These are phyloP conservation scores for Bombylius discolor DNA, from an alignment of 2,888 invertebrate genomes.

Conservation along the genomic window DNA sequence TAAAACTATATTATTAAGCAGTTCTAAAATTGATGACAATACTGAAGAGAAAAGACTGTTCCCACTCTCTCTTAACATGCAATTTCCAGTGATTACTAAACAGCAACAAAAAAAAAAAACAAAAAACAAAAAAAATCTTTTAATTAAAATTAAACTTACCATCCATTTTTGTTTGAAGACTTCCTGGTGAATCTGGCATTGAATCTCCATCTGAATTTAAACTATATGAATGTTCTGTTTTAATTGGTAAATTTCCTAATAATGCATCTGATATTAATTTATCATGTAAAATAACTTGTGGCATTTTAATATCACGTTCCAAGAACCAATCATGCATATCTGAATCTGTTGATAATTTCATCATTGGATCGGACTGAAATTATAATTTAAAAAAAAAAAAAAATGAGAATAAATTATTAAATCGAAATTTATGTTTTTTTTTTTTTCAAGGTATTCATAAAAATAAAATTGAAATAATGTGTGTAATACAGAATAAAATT, in stretches of 20 bases:
- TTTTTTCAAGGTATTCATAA: too few species aligned
- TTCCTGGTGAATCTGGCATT: constrained; percentile 51
- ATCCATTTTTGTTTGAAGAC: constrained; percentile 56
- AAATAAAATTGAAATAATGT: too few species aligned
- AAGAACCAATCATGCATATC: constrained; percentile 57
- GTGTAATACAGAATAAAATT: too few species aligned
- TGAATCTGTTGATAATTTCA: constrained; percentile 45
- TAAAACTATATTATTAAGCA: too few species aligned
- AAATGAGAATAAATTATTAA: too few species aligned
- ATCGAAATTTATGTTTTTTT: too few species aligned
- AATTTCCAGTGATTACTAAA: too few species aligned
- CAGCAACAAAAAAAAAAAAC: constrained; percentile 6
- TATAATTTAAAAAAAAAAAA: constrained; percentile 22
- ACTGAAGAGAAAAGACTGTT: too few species aligned
- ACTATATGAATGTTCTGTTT: constrained; percentile 88
- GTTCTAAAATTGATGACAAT: too few species aligned
- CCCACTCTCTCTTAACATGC: too few species aligned
- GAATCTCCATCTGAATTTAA: constrained; percentile 59
- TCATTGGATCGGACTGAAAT: background rate
- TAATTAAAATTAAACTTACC: constrained; percentile 37
- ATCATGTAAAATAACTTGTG: constrained; percentile 70
- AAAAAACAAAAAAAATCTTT: constrained; percentile 5
- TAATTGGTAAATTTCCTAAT: constrained; percentile 67
- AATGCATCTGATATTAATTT: constrained; percentile 57
- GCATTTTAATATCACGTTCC: constrained; percentile 49